Conservation (phyloP, 1,140 invertebrate genomes). For the Calycopis cecrops region DNA sequence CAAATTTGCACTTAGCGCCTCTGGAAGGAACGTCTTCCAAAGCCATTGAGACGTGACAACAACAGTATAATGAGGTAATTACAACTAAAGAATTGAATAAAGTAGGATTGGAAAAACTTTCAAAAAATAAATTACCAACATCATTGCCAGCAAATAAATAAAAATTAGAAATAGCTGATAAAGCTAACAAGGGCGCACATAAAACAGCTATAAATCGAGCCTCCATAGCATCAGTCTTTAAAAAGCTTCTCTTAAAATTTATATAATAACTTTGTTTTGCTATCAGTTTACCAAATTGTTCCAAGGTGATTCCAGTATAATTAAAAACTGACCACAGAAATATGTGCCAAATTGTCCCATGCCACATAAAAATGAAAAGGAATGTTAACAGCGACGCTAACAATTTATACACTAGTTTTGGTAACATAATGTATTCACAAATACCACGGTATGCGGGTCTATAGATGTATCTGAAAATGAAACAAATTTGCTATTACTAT, state of each 20-base stretch:
- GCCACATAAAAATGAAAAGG: constrained; percentile 92
- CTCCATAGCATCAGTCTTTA: constrained; percentile 51
- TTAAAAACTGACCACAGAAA: constrained; percentile 91
- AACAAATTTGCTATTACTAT: not conserved
- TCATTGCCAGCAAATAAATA: constrained; percentile 88
- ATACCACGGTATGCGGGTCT: constrained; percentile 77
- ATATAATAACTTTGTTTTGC: constrained; percentile 59
- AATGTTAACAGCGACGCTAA: constrained; percentile 88
- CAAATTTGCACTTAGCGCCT: constrained; percentile 27
- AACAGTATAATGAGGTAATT: constrained; percentile 49
- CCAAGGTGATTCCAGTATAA: constrained; percentile 84
- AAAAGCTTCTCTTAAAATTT: constrained; percentile 55
- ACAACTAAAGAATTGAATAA: constrained; percentile 43
- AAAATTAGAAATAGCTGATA: constrained; percentile 89
- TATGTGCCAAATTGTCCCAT: constrained; percentile 86
- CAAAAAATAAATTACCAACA: constrained; percentile 78
- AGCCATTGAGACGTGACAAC: constrained; percentile 61
- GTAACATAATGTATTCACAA: constrained; percentile 47
- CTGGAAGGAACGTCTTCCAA: constrained; percentile 53
- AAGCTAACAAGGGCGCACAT: constrained; percentile 81
- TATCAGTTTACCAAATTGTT: constrained; percentile 76
- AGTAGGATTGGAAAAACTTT: constrained; percentile 49
- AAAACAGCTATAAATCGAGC: constrained; percentile 79
- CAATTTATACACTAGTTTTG: constrained; percentile 76
- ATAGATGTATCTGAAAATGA: constrained; percentile 88